Evolutionary conservation across 2,888 invertebrate genomes (phyloP).

Genomic region (Diabrotica balteata): DNA sequence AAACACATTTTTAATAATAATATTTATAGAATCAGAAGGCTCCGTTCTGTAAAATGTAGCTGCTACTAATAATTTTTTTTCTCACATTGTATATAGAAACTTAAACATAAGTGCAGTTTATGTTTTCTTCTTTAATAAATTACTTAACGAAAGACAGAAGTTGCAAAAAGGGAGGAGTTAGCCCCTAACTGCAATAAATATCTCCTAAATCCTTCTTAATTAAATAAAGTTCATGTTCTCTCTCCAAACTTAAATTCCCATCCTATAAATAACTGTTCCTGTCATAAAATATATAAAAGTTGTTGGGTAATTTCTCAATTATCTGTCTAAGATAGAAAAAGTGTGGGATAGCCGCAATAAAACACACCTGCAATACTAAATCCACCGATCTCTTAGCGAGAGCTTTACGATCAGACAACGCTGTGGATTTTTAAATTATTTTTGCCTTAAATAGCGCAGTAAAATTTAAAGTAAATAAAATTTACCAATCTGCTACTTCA

Average conservation of each 20-base stretch:
- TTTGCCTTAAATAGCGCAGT: slow-evolving; percentile 13
- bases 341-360: slow-evolving; percentile 46
- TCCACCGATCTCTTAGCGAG: slow-evolving; percentile 37
- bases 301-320: slow-evolving; percentile 51
- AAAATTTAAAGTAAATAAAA: no score
- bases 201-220: slow-evolving; percentile 30
- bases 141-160: slow-evolving; percentile 4
- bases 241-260: slow-evolving; percentile 33
- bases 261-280: slow-evolving; percentile 40
- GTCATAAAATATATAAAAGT: slow-evolving; percentile 45
- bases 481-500: no score
- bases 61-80: no score
- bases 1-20: no score
- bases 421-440: slow-evolving; percentile 27
- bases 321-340: slow-evolving; percentile 44
- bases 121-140: not conserved
- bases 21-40: no score
- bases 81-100: not conserved
- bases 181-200: slow-evolving; percentile 28
- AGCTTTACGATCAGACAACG: slow-evolving; percentile 34
- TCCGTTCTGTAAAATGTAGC: no score
- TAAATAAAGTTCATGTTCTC: slow-evolving; percentile 36
- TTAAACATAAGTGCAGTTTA: slow-evolving; percentile 1
- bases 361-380: slow-evolving; percentile 48
- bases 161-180: slow-evolving; percentile 8